Evolutionary conservation across 2,797 vertebrate genomes (phyloP), one percentile per base, ranked within the genome.

Genomic region (Enteromius paludinosus): DNA sequence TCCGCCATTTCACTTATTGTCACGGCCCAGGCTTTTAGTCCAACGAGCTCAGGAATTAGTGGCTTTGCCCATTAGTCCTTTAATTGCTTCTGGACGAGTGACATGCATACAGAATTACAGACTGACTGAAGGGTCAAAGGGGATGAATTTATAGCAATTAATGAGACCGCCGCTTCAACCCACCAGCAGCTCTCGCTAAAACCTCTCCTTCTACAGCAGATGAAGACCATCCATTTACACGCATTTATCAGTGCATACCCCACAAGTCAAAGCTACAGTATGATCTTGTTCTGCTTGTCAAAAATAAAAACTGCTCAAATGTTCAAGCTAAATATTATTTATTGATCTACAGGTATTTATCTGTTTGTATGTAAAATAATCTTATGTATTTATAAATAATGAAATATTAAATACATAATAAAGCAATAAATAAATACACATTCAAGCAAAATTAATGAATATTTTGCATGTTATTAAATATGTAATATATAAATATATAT

Each of bases 61-160:
- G 85, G 69, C 86, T 78, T 59, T 83, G 82, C 88, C 87, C 88
- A 90, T 92, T 91, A 89, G 87, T 87, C 69, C 84, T 83, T 89
- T 89, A 86, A 89, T 90, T 91, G 86, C 88, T 84, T 91, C 86
- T 89, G 85, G 76, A 83, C 82, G 87, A 87, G 82, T 85, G 86
- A 86, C 89, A 88, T 90, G 86, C 84, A 90, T 88, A 82, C 64
- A 61, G 77, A 89, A 86, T 86, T 86, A 88, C 71, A 66, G 74
- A 72, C 87, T 87, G 90, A 89, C 69, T 71, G 83, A 62, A 86
- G 85, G 83, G 85, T 85, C 84, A 80, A 74, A 68, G 70, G 30
- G 80, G 70, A 49, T 84, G 87, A 90, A 86, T 91, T 88, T 90
- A 87, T 78, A 45, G 66, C 72, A 5, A 72, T 68, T 78, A 81